Evolutionary conservation across 2,888 invertebrate species (phyloP), one percentile per base, ranked within the genome.

Genomic region (Orgyia antiqua): DNA sequence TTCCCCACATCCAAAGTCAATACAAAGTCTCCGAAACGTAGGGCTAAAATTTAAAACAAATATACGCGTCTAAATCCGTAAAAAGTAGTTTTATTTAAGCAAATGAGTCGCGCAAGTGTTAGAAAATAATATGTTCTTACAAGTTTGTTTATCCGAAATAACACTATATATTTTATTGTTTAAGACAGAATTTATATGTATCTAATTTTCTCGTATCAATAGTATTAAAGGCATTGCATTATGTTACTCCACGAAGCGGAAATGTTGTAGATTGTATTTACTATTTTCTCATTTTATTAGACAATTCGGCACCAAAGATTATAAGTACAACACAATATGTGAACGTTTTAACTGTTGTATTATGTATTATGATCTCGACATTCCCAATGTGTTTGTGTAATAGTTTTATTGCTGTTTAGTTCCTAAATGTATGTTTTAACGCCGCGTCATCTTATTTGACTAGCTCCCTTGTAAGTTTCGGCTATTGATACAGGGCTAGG

Each of bases 281-380:
- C n/a, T n/a, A n/a, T n/a, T n/a, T n/a, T n/a, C n/a, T 40, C 39
- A 31, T 55, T 36, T 36, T 45, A 51, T 23, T 42, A 45, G 23
- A 44, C 45, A 46, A 47, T 50, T 58, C 59, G 77, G 69, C 82
- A 73, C 84, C 84, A 84, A 84, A 84, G 84, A 82, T 58, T 65
- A 44, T 70, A 76, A 63, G 63, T 66, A 63, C 58, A 66, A 76
- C 68, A 37, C 23, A 42, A 28, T 39, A 41, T 36, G 42, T 36
- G n/a, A n/a, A n/a, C n/a, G n/a, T n/a, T n/a, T n/a, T 31, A 39
- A 42, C 55, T 54, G 52, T 58, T 57, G 48, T 41, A 36, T 48
- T 41, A 32, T 48, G 52, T 51, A 50, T 56, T 55, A 51, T 55
- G 75, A 78, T 80, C 74, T 83, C 79, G 69, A 79, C 82, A 79